These are phyloP conservation scores for Aphelenchoides besseyi DNA, from an alignment of 1,140 invertebrate species.

Conservation along the genomic window DNA sequence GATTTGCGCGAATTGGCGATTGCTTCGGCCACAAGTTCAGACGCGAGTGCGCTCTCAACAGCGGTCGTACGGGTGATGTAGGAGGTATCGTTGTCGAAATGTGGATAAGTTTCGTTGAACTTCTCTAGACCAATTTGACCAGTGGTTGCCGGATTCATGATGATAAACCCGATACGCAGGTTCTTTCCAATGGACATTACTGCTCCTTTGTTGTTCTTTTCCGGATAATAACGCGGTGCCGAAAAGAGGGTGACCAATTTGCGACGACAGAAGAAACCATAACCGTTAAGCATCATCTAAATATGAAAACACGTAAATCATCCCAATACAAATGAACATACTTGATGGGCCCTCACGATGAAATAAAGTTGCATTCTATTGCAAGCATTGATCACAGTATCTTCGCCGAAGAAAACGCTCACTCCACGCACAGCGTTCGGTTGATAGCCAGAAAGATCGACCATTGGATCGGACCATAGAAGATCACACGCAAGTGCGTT, in stretches of 20 bases:
- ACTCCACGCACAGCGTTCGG: conserved; percentile 41
- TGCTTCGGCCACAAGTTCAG: too few species aligned
- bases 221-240: conserved; percentile 34
- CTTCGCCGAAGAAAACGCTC: conserved; percentile 38
- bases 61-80: too few species aligned
- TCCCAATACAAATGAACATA: conserved; percentile 66
- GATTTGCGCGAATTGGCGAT: too few species aligned
- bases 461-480: conserved; percentile 67
- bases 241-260: conserved; percentile 45
- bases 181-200: too few species aligned
- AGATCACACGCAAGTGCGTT: conserved; percentile 59
- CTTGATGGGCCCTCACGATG: conserved; percentile 55
- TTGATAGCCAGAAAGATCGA: conserved; percentile 58
- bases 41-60: too few species aligned
- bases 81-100: too few species aligned
- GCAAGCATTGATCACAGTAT: conserved; percentile 30
- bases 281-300: conserved; percentile 35
- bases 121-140: too few species aligned
- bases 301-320: conserved; percentile 60
- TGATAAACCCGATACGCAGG: too few species aligned
- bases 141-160: too few species aligned
- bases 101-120: too few species aligned
- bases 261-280: conserved; percentile 27
- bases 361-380: conserved; percentile 27
- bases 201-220: too few species aligned